Evolutionary conservation across 2,888 invertebrate species (phyloP).

Genomic region (Cecidostiba fungosa): DNA sequence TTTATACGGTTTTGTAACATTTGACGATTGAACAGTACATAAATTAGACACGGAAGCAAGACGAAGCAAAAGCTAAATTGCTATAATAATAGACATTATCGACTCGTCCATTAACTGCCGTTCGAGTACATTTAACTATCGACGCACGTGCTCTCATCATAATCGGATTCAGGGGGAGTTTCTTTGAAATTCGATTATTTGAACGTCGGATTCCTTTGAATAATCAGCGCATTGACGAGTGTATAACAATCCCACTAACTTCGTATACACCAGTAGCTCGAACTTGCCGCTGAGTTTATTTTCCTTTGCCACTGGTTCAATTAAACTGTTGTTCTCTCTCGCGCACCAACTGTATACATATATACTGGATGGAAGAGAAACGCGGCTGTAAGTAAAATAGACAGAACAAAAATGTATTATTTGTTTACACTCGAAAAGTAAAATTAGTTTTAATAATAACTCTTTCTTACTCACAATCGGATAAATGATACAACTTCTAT

Average conservation of each 20-base stretch:
- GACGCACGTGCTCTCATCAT: not conserved
- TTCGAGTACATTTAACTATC: not conserved
- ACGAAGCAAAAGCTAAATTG: no score
- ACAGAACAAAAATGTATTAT: not conserved
- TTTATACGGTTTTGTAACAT: no score
- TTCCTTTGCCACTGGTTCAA: conserved; percentile 26
- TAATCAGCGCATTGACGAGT: conserved; percentile 3
- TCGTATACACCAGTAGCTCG: not conserved
- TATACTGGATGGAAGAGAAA: not conserved
- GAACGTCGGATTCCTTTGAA: not conserved
- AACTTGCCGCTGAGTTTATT: conserved; percentile 23
- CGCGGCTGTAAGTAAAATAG: not conserved
- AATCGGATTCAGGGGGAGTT: not conserved
- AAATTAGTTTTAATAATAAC: no score
- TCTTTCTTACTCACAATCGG: no score
- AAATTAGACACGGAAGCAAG: no score
- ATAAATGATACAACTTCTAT: no score
- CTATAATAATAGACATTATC: not conserved
- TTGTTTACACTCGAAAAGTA: no score
- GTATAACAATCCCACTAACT: conserved; percentile 8
- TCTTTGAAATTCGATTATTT: not conserved
- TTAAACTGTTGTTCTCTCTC: conserved; percentile 16
- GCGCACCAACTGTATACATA: no score
- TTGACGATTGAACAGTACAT: no score
- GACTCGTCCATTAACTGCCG: no score